Base-by-base conservation (phyloP, 2,113 vertebrate genomes). In the Oxyura jamaicensis region DNA sequence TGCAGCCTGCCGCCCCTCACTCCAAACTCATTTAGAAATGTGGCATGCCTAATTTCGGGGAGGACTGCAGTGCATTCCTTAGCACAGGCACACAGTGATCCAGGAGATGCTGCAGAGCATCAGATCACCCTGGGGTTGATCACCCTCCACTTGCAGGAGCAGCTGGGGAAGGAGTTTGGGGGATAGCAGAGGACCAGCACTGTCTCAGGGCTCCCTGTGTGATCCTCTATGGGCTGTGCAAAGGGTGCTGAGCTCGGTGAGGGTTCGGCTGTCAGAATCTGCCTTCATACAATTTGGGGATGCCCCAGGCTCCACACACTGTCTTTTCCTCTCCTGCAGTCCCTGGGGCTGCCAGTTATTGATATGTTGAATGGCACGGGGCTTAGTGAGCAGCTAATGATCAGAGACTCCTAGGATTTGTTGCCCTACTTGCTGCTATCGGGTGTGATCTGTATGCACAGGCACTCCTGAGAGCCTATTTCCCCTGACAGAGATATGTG, bases 61-160 rank as follows among this genome's bases (percentile, higher is more conserved):
- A 60, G 39, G 56, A 48, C 53, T 83, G 62, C 14, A 68, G 66
- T 55, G 6, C 11, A 63, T 91, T 60, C 79, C 72, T 67, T 29
- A 36, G 29, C 6, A 0, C 50, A 74, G 58, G 11, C 65, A 15
- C 0, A 0, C 1, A 3, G 21, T 31, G n/a, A 5, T 65, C 44
- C 67, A 59, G 76, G 60, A 93, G 63, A 55, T 58, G 68, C 59
- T 3, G 1, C 52, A 7, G 4, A 23, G 33, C 52, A 26, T 36
- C 52, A 69, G 68, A 77, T 36, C 52, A 56, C 44, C n/a, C 59
- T 36, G 14, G n/a, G 10, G 16, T 4, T 73, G 36, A 14, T 96
- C 33, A 23, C 13, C 67, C 44, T 75, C 16, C 17, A 15, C 26
- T 72, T 58, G 21, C 29, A 87, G 31, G 13, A 74, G 67, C 21